phyloP scores from a whole-genome alignment of 2,113 vertebrate species.

The Desmodus rotundus region DNA sequence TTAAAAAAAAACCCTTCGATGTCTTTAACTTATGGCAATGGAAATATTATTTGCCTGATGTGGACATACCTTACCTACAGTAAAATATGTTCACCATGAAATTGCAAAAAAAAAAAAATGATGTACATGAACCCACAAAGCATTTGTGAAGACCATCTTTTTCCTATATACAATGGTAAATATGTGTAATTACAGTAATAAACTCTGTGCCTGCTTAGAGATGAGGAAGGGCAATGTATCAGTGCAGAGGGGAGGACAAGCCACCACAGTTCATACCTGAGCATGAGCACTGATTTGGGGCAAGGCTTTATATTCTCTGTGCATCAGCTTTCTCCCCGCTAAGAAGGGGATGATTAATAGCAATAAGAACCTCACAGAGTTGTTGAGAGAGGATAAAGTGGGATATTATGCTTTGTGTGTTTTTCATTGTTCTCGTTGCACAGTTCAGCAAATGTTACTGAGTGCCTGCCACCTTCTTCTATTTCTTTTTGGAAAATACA shows the following conservation, averaged over 20 bases:
- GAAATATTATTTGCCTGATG: not conserved
- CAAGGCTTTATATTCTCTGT: not conserved
- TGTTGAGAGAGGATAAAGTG: not conserved
- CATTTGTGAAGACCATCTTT: not conserved
- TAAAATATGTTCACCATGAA: not conserved
- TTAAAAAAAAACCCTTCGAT: not conserved
- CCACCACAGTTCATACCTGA: not conserved
- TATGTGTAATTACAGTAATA: not conserved
- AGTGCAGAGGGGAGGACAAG: rapidly evolving
- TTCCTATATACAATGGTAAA: not conserved
- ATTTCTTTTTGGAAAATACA: not conserved
- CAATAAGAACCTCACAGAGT: not conserved
- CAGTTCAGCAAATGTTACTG: not conserved
- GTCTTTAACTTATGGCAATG: not conserved
- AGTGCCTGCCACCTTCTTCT: not conserved
- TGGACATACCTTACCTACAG: not conserved
- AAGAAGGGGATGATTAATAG: not conserved
- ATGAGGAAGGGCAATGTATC: not conserved
- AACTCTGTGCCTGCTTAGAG: not conserved
- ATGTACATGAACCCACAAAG: not conserved
- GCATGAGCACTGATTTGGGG: not conserved
- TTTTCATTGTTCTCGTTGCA: not conserved
- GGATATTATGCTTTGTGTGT: not conserved
- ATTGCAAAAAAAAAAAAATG: not conserved
- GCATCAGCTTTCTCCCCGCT: not conserved